Conservation (phyloP, 1,140 invertebrate genomes). For the Chlorops oryzae region DNA sequence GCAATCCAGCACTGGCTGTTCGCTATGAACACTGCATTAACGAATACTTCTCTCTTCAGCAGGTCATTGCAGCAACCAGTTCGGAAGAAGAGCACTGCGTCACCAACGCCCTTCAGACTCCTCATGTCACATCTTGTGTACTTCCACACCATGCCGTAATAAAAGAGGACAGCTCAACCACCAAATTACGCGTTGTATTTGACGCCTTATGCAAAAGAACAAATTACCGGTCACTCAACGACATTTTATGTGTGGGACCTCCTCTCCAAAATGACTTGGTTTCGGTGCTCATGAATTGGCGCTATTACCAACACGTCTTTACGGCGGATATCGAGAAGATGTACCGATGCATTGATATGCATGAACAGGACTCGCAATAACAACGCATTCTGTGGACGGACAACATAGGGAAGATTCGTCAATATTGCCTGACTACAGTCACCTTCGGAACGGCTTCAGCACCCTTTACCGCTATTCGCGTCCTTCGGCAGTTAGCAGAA, state of each 20-base stretch:
- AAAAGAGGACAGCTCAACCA: conserved; percentile 12
- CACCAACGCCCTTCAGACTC: no score
- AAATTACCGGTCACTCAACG: conserved; percentile 30
- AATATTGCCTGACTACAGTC: conserved; percentile 38
- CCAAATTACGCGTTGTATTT: conserved; percentile 32
- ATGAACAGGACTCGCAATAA: conserved; percentile 30
- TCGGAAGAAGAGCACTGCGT: no score
- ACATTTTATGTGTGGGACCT: conserved; percentile 34
- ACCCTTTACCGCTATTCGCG: no score
- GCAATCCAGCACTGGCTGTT: no score
- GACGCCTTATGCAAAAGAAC: conserved; percentile 23
- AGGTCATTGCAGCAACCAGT: no score
- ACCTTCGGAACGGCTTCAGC: conserved; percentile 45
- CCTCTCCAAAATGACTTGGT: conserved; percentile 35
- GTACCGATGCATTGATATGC: conserved; percentile 45
- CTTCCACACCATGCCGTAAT: conserved; percentile 13
- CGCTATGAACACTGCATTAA: conserved; percentile 19
- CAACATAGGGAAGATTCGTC: conserved; percentile 18
- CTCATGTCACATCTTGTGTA: no score
- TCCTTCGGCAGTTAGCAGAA: no score
- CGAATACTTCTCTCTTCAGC: conserved; percentile 23
- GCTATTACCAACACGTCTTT: conserved; percentile 26
- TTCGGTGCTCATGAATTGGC: conserved; percentile 39
- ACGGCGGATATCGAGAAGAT: conserved; percentile 44
- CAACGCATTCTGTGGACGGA: conserved; percentile 47